Evolutionary conservation across 2,888 invertebrate genomes (phyloP), one percentile per base, ranked within the genome.

Genomic region (Tinea semifulvella): DNA sequence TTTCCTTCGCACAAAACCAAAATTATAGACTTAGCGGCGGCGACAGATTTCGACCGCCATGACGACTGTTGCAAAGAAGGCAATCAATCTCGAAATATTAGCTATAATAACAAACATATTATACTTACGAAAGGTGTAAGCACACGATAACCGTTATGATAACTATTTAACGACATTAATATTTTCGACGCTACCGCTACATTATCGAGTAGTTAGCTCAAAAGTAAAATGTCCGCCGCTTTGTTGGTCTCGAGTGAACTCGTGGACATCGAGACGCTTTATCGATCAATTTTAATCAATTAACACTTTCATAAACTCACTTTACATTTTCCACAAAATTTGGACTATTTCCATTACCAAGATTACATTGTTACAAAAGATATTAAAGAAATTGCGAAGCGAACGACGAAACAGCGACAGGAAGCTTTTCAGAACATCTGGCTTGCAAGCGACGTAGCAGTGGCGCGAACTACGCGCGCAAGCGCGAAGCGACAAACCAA

Each of bases 201-300:
- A 82, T 81, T 80, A 80, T 82, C 76, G 73, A 79, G 71, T 74
- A 75, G 38, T 6, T n/a, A 17, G 28, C 74, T 79, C 77, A 77
- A 81, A 81, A 82, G 49, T 82, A 82, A 82, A 81, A 82, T 82
- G 81, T 82, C 81, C 80, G 81, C 81, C 81, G 81, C 81, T 79
- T 79, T 77, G 80, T 80, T 77, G 79, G 79, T 79, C 69, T 74
- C 72, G 71, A 79, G 64, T 77, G 77, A 77, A 80, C 79, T 79
- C 77, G 81, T 80, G 79, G 81, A 80, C 76, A 79, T 76, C 68
- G 70, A 73, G 73, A 70, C 74, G 79, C 75, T 74, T 46, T 43
- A 42, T 35, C 73, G 65, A 75, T 71, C 74, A 68, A 65, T 70
- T 67, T 65, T 53, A 60, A 61, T 58, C 64, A 11, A 65, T 42